Evolutionary conservation across 2,113 vertebrate species (phyloP).

Genomic region (Chionodraco myersi): DNA sequence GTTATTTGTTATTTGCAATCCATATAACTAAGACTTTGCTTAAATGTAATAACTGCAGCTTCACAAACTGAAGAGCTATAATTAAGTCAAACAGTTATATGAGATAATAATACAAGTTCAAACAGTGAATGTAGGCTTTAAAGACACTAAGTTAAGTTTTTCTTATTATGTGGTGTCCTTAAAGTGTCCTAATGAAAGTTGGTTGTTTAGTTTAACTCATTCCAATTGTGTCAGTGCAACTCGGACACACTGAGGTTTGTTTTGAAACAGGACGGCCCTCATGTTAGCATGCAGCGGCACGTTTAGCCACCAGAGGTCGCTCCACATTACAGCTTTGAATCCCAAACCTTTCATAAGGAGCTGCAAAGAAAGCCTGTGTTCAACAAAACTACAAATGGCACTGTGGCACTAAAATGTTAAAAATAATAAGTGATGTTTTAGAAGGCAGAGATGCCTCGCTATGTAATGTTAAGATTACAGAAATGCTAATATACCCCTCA

Average conservation of each 20-base stretch:
- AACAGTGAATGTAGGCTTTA: background rate
- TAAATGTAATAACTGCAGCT: background rate
- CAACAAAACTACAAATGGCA: background rate
- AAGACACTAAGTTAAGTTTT: background rate
- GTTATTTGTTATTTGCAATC: constrained; percentile 10
- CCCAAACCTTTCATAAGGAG: background rate
- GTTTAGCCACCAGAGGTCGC: constrained; percentile 64
- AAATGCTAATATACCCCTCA: constrained; percentile 1
- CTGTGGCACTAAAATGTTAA: constrained; percentile 14
- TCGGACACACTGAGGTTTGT: constrained; percentile 13
- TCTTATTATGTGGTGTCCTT: background rate
- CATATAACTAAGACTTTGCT: background rate
- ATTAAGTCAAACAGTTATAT: background rate
- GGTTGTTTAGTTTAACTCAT: background rate
- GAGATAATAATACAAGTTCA: background rate
- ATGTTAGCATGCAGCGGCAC: constrained; percentile 9
- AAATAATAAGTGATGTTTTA: constrained; percentile 11
- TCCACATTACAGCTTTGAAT: background rate
- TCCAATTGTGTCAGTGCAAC: background rate
- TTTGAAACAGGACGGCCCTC: constrained; percentile 1
- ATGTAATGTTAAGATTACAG: background rate
- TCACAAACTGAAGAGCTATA: background rate
- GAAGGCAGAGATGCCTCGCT: background rate
- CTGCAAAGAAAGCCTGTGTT: background rate
- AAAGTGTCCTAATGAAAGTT: background rate